Evolutionary conservation across 2,888 invertebrate genomes (phyloP).

Genomic region (Ophion slaviceki): DNA sequence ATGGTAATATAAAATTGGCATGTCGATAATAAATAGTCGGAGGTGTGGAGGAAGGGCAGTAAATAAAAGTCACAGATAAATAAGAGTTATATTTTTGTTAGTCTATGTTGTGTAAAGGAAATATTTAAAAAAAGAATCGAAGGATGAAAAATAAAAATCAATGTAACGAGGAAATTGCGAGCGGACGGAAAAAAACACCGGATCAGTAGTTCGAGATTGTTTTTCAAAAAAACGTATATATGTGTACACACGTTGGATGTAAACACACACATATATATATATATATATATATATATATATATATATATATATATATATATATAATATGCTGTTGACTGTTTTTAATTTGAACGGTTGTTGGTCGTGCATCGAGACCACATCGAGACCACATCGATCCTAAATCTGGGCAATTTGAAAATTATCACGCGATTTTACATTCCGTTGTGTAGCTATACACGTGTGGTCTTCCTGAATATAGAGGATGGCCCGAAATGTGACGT

Average conservation of each 20-base stretch:
- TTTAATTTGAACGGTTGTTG: not conserved
- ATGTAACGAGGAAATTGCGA: not conserved
- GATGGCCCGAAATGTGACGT: not conserved
- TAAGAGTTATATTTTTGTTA: constrained; percentile 80
- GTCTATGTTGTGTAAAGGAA: constrained; percentile 68
- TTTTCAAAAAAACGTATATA: not conserved
- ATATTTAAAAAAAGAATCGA: constrained; percentile 27
- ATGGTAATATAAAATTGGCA: constrained; percentile 48
- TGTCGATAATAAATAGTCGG: not conserved
- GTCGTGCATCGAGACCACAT: not conserved
- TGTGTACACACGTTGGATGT: not conserved
- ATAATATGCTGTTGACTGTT: not conserved
- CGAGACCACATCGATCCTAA: not conserved
- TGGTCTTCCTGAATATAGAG: not conserved
- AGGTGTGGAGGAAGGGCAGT: constrained; percentile 1
- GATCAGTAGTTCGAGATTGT: not conserved
- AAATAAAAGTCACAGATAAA: constrained; percentile 68
- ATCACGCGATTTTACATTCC: not conserved
- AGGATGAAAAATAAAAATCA: constrained; percentile 14
- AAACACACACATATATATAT: too few relatives aligned
- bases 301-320: too few relatives aligned
- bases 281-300: too few relatives aligned
- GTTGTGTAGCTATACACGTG: not conserved
- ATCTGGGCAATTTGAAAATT: not conserved
- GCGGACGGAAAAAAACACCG: not conserved